A percentile compares a stretch with the other conserved stretches of the same genome.
Evolutionary conservation across 1,140 invertebrate species (phyloP).

Genomic region (Drosophila nasuta): DNA sequence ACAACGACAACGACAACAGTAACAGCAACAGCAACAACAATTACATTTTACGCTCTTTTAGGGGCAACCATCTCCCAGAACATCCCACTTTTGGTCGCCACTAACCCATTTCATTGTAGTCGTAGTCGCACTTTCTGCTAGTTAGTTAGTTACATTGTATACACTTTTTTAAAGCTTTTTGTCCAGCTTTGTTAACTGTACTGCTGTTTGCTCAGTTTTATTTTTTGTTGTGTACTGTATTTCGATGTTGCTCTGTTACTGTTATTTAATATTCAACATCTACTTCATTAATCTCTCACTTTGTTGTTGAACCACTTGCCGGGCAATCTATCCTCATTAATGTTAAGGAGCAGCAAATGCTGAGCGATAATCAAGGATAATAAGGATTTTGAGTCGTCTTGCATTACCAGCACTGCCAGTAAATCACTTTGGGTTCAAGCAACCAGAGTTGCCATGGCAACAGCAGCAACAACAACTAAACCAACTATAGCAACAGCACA

Average conservation of each 20-base stretch:
- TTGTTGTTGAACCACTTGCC: not conserved
- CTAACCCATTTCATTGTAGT: conserved; percentile 18
- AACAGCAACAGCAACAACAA: conserved; percentile 43
- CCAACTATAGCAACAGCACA: conserved; percentile 53
- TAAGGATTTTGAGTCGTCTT: conserved; percentile 8
- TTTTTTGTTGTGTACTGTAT: not conserved
- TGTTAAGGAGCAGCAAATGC: not conserved
- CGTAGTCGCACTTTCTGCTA: conserved; percentile 3
- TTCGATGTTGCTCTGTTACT: not conserved
- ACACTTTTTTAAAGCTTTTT: conserved; percentile 17
- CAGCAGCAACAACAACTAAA: conserved; percentile 50
- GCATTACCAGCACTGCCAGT: not conserved
- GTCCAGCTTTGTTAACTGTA: conserved; percentile 7
- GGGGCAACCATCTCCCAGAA: not conserved
- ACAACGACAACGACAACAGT: conserved; percentile 29
- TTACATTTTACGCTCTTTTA: conserved; percentile 45
- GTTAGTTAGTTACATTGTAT: conserved; percentile 16
- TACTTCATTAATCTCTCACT: conserved; percentile 3
- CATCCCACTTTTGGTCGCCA: not conserved
- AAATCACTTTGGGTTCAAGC: conserved; percentile 25
- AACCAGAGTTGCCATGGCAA: conserved; percentile 57
- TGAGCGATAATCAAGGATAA: conserved; percentile 1
- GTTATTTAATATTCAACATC: not conserved
- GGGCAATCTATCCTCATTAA: conserved; percentile 6
- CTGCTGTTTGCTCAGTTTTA: not conserved